A percentile compares a stretch with the other conserved stretches of the same genome.
These are phyloP conservation scores for Drosophila fulvimacula DNA, from an alignment of 2,888 invertebrate genomes.

Conservation along the genomic window DNA sequence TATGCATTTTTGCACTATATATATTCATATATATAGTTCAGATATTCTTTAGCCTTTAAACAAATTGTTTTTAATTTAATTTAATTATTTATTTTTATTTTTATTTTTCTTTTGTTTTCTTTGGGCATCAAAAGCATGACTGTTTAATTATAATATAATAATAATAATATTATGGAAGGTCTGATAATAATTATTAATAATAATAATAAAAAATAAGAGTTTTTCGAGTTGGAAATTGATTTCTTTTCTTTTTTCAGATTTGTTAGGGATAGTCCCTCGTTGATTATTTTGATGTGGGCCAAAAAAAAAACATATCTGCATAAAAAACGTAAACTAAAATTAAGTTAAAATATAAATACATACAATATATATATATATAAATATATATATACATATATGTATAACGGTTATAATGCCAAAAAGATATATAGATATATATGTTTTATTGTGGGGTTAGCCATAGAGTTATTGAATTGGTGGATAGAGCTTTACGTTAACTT, in stretches of 20 bases:
- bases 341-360: conserved; percentile 65
- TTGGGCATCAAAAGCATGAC: conserved; percentile 78
- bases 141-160: conserved; percentile 62
- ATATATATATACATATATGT: conserved; percentile 23
- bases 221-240: conserved; percentile 53
- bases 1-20: conserved; percentile 18
- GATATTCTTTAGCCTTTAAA: conserved; percentile 23
- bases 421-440: conserved; percentile 16
- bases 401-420: conserved; percentile 62
- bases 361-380: conserved; percentile 35
- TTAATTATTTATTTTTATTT: conserved; percentile 11
- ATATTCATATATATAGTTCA: conserved; percentile 4
- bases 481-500: conserved; percentile 49
- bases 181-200: conserved; percentile 22
- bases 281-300: conserved; percentile 13
- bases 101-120: conserved; percentile 47
- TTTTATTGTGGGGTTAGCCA: conserved; percentile 24
- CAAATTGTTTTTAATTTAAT: conserved; percentile 38
- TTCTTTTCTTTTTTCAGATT: conserved; percentile 16
- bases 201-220: conserved; percentile 4
- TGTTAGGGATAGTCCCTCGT: conserved; percentile 13
- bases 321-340: conserved; percentile 62
- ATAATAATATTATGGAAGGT: conserved; percentile 36
- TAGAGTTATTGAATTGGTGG: conserved; percentile 38
- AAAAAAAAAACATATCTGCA: conserved; percentile 37